These are phyloP conservation scores for Eutrigla gurnardus DNA, from an alignment of 2,797 vertebrate genomes.

Conservation along the genomic window DNA sequence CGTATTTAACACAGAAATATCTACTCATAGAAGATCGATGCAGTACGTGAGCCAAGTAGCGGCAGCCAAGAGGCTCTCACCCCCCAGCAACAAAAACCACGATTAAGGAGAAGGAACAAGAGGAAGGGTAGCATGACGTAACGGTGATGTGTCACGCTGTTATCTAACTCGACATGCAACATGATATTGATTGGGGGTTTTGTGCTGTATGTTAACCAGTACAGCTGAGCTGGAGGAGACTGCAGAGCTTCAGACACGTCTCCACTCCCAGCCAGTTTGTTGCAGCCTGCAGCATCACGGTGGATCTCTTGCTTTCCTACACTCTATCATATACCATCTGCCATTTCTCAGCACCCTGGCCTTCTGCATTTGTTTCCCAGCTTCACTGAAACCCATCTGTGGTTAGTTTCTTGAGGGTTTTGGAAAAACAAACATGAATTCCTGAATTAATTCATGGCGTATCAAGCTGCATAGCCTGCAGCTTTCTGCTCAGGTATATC, in stretches of 20 bases:
- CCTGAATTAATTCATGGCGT: neutral
- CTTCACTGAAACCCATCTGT: neutral
- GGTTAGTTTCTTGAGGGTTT: neutral
- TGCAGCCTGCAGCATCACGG: slow-evolving; percentile 19
- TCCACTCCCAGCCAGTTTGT: neutral
- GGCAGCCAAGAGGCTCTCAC: slow-evolving; percentile 9
- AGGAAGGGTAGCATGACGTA: neutral
- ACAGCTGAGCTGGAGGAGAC: slow-evolving; percentile 10
- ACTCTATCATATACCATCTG: slow-evolving; percentile 4
- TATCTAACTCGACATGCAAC: neutral
- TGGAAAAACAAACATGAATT: neutral
- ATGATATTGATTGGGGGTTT: neutral
- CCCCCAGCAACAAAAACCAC: neutral
- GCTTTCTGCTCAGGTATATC: neutral
- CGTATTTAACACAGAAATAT: slow-evolving; percentile 44
- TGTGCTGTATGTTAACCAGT: neutral
- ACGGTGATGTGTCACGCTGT: slow-evolving; percentile 6
- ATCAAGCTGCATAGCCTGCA: neutral
- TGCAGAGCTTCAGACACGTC: slow-evolving; percentile 9
- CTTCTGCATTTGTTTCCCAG: neutral
- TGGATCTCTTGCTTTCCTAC: slow-evolving; percentile 2
- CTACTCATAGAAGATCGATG: neutral
- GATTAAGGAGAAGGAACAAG: neutral
- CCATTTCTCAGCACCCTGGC: slow-evolving; percentile 9
- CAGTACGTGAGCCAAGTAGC: slow-evolving; percentile 9